These are phyloP conservation scores for Camelus dromedarius DNA, from an alignment of 2,113 vertebrate genomes.

Conservation along the genomic window DNA sequence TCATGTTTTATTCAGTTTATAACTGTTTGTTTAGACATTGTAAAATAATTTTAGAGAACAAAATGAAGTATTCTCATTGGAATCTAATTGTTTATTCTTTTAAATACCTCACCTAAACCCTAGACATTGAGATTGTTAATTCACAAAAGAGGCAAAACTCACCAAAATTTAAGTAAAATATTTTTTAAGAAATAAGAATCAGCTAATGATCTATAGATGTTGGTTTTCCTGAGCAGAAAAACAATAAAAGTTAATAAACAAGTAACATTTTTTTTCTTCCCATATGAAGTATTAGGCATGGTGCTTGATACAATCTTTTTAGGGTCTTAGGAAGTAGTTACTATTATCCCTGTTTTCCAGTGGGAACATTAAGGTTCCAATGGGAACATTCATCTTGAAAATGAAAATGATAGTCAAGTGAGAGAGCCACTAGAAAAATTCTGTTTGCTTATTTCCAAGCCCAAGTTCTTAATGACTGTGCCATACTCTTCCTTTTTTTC, in stretches of 20 bases:
- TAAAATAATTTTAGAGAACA: conserved; percentile 50
- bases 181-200: background rate
- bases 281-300: background rate
- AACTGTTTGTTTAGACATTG: background rate
- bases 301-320: background rate
- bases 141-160: background rate
- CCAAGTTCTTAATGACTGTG: background rate
- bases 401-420: background rate
- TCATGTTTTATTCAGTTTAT: conserved; percentile 51
- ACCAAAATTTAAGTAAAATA: background rate
- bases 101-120: background rate
- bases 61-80: conserved; percentile 36
- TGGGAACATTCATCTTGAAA: no score
- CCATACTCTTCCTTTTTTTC: background rate
- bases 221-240: background rate
- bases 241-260: background rate
- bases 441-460: background rate
- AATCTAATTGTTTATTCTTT: background rate
- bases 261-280: background rate
- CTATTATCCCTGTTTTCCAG: background rate
- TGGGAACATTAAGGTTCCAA: background rate
- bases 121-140: background rate
- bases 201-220: background rate
- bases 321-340: background rate
- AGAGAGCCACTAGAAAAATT: background rate